Base-by-base conservation (phyloP, 1,140 invertebrate genomes). In the Drosophila erecta region DNA sequence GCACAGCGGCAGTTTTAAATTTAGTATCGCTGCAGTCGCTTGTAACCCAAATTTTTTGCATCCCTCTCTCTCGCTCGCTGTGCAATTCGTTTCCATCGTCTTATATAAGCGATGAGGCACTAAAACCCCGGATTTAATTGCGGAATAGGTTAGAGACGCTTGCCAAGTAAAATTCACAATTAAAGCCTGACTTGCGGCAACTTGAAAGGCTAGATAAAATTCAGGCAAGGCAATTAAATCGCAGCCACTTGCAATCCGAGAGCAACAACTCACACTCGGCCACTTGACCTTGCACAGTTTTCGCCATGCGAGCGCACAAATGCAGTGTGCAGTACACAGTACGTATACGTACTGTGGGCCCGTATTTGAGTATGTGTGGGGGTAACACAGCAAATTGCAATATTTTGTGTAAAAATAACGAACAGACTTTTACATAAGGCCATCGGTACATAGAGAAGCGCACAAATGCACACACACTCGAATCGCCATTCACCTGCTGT, bases 201-300 rank as follows among this genome's bases (percentile, higher is more conserved):
- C 53, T 27, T 38, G 24, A 46, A 43, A 50, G 51, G 27, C 2
- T 2, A 14, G 7, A 40, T 35, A 38, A 61, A 24, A 44, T 58
- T 76, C 78, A 66, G 53, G 81, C 57, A 54, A 51, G 74, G 50
- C 78, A 87, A 87, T 83, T 87, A 87, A 73, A 73, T 47, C 44
- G 15, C 4, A 51, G 66, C 59, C 76, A 81, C 76, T 61, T 71
- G 72, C 66, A 65, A 77, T 77, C 60, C 67, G 15, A 66, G 70
- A 57, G 59, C 57, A 62, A 24, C 24, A 56, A 38, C 69, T 40
- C 41, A 6, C 33, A 41, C 43, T 35, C 75, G 69, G 73, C 51
- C 72, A 89, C 79, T 89, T 89, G 84, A 89, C 84, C 84, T 89
- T 89, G 84, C 84, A 73, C 72, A 66, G 76, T 65, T 77, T 76